Evolutionary conservation across 2,113 vertebrate genomes (phyloP).

Genomic region (Ophthalmolycus amberensis): DNA sequence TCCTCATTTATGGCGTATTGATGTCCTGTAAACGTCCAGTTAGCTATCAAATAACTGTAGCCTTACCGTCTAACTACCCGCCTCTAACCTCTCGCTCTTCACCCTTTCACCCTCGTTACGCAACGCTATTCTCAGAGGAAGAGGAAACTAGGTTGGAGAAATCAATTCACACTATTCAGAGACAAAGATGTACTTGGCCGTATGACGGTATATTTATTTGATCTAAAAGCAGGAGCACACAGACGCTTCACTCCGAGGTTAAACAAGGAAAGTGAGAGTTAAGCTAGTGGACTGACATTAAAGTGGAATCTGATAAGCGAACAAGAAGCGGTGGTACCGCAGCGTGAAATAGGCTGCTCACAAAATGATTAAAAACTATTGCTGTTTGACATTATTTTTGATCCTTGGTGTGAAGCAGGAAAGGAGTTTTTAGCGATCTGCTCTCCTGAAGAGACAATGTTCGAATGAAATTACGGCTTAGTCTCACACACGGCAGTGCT

Average conservation of each 20-base stretch:
- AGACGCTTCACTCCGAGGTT: constrained; percentile 17
- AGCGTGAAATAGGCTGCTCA: constrained; percentile 58
- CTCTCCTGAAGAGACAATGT: constrained; percentile 13
- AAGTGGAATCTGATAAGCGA: constrained; percentile 51
- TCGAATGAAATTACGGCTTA: constrained; percentile 48
- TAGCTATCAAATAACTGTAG: constrained; percentile 34
- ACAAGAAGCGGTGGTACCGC: constrained; percentile 21
- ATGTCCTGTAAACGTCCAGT: constrained; percentile 43
- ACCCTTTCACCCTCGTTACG: constrained; percentile 11
- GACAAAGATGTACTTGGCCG: neutral
- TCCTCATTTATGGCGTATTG: constrained; percentile 42
- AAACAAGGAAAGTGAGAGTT: constrained; percentile 28
- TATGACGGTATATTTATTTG: constrained; percentile 28
- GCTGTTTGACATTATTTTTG: constrained; percentile 52
- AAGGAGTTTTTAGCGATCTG: constrained; percentile 1
- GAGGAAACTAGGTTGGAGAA: neutral
- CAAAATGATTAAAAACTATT: constrained; percentile 61
- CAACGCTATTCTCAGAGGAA: neutral
- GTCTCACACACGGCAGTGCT: neutral
- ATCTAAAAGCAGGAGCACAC: constrained; percentile 26
- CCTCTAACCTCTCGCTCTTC: constrained; percentile 26
- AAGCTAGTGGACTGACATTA: constrained; percentile 35
- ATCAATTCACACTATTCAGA: constrained; percentile 4
- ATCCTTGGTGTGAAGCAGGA: constrained; percentile 30
- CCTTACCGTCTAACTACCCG: constrained; percentile 2